A percentile compares a stretch with the other conserved stretches of the same genome.
phyloP scores from a whole-genome alignment of 2,888 invertebrate species.

The Eretmocerus hayati region DNA sequence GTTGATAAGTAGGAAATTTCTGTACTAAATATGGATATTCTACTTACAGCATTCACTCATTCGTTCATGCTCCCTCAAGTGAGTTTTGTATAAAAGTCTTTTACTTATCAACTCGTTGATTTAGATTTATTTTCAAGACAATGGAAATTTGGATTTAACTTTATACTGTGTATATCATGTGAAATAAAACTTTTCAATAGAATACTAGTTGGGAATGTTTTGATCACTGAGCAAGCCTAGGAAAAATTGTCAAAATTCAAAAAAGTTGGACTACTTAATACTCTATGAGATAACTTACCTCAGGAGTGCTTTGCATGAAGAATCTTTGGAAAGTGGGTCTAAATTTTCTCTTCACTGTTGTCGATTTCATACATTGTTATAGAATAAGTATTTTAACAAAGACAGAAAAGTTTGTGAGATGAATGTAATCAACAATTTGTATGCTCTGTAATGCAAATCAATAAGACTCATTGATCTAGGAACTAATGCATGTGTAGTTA shows the following conservation, averaged over 20 bases:
- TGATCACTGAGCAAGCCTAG: too few relatives aligned
- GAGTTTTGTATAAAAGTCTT: background rate
- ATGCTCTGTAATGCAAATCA: background rate
- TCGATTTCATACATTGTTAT: background rate
- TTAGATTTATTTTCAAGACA: background rate
- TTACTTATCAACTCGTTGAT: background rate
- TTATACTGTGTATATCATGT: background rate
- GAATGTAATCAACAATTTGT: background rate
- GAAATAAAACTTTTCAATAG: background rate
- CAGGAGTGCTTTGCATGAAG: too few relatives aligned
- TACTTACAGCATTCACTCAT: background rate
- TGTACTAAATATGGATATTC: constrained; percentile 14
- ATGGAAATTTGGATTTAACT: background rate
- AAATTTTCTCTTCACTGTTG: background rate
- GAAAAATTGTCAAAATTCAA: too few relatives aligned
- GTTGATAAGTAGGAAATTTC: constrained; percentile 23
- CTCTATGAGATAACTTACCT: too few relatives aligned
- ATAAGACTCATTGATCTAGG: background rate
- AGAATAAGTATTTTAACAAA: background rate
- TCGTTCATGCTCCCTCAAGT: background rate
- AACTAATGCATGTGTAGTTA: too few relatives aligned
- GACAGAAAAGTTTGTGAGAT: background rate
- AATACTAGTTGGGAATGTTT: background rate
- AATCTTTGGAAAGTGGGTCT: background rate
- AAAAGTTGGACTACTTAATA: too few relatives aligned